Base-by-base conservation (phyloP, 2,888 invertebrate species). In the Thymelicus sylvestris region DNA sequence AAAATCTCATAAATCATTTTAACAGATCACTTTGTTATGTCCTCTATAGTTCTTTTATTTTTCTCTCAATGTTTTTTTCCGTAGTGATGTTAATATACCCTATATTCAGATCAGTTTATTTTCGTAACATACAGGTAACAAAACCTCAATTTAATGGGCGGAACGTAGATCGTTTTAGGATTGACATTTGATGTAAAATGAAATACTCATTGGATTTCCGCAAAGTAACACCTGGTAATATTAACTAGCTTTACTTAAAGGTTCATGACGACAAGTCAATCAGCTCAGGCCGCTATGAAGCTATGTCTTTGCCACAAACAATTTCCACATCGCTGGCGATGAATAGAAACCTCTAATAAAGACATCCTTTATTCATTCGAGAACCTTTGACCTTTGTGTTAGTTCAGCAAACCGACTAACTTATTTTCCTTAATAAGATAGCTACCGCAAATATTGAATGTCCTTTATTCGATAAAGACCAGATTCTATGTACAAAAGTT, bases 311-410 rank as follows among this genome's bases (percentile, higher is more conserved):
- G 50, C 15, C 19, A 10, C 44, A 44, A 44, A 44, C 44, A 52
- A 52, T 52, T 15, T 52, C 50, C n/a, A 52, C 19, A 8, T 52
- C 50, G 19, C 0, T 15, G 19, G 19, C 57, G 31, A 57, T 57
- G 31, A 31, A 38, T 62, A 15, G 44, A 41, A 41, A 39, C 62
- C 41, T 44, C 24, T 39, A 19, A 13, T 41, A 39, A 64, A 62
- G n/a, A 39, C 24, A 15, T 24, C 60, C 50, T 52, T 52, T 52
- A 52, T 19, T 19, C 50, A 15, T 15, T 19, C 0, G 7, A 52
- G 8, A 52, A 52, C 50, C 19, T 60, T 60, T 60, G 60, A 41
- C 41, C 39, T 60, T 38, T 60, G 41, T 41, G 38, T 60, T 60
- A 60, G 60, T 15, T 60, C 39, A 7, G 60, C 38, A 52, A 52